A percentile compares a stretch with the other conserved stretches of the same genome.
These are phyloP conservation scores for Desoria tigrina DNA, from an alignment of 2,888 invertebrate genomes.

Conservation along the genomic window DNA sequence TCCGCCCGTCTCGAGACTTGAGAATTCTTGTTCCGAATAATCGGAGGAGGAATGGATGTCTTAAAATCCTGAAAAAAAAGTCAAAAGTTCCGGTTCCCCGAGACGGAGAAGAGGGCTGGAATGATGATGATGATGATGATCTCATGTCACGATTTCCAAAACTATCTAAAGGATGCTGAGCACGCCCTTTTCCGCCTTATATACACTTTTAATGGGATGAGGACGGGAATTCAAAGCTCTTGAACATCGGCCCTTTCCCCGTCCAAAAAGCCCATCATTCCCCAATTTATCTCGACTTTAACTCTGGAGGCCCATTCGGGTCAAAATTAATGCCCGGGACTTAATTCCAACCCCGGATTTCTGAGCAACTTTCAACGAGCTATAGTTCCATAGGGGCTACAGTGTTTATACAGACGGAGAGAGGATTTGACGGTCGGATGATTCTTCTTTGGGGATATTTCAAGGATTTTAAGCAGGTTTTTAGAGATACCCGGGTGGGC, in stretches of 20 bases:
- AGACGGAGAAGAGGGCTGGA: too few relatives aligned
- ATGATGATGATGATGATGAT: too few relatives aligned
- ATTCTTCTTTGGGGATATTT: too few relatives aligned
- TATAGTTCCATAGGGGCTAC: too few relatives aligned
- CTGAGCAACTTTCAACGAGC: too few relatives aligned
- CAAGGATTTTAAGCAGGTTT: too few relatives aligned
- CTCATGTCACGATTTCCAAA: too few relatives aligned
- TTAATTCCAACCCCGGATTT: too few relatives aligned
- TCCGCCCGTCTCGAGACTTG: not conserved
- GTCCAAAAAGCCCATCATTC: not conserved
- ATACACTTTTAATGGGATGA: not conserved
- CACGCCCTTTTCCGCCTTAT: constrained; percentile 21
- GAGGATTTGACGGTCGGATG: too few relatives aligned
- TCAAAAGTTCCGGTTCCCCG: not conserved
- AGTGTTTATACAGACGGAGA: too few relatives aligned
- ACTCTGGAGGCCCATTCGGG: constrained; percentile 4
- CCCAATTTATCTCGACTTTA: not conserved
- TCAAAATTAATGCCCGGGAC: constrained; percentile 5
- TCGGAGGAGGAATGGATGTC: not conserved
- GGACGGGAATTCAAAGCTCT: not conserved
- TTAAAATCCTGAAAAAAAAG: not conserved
- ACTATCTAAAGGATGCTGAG: constrained; percentile 22
- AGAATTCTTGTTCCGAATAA: not conserved
- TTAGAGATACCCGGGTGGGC: too few relatives aligned
- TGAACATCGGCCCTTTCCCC: not conserved